Conservation (phyloP, 2,113 vertebrate genomes). For the Silurus asotus region DNA sequence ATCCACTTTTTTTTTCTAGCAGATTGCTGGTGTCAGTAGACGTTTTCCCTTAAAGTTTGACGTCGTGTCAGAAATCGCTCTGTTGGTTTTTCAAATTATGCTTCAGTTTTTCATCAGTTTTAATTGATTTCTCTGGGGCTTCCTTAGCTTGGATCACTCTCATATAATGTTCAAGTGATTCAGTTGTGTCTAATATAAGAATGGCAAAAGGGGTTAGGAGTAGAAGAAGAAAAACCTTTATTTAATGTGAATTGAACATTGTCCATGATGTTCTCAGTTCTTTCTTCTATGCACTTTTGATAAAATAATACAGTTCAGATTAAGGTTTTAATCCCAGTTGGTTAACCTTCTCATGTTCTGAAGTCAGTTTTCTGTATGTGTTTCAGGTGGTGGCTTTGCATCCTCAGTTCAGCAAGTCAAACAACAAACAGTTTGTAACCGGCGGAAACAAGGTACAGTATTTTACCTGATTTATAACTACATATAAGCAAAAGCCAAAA, state of each 20-base stretch:
- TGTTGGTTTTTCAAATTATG: conserved; percentile 43
- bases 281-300: too few species aligned
- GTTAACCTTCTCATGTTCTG: not conserved
- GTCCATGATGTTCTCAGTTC: not conserved
- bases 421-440: conserved; percentile 96
- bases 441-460: conserved; percentile 92
- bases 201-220: not conserved
- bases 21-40: conserved; percentile 20
- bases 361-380: conserved; percentile 34
- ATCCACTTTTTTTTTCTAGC: not conserved
- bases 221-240: not conserved
- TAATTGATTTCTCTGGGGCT: conserved; percentile 50
- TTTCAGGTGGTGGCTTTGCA: conserved; percentile 84
- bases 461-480: not conserved
- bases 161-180: not conserved
- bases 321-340: not conserved
- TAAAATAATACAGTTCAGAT: not conserved
- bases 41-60: conserved; percentile 38
- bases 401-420: conserved; percentile 89
- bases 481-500: not conserved
- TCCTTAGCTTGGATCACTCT: conserved; percentile 39
- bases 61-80: conserved; percentile 36
- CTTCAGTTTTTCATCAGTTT: conserved; percentile 26
- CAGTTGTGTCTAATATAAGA: too few species aligned
- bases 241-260: conserved; percentile 17